Base-by-base conservation (phyloP, 1,140 invertebrate species). In the Drosophila biarmipes region DNA sequence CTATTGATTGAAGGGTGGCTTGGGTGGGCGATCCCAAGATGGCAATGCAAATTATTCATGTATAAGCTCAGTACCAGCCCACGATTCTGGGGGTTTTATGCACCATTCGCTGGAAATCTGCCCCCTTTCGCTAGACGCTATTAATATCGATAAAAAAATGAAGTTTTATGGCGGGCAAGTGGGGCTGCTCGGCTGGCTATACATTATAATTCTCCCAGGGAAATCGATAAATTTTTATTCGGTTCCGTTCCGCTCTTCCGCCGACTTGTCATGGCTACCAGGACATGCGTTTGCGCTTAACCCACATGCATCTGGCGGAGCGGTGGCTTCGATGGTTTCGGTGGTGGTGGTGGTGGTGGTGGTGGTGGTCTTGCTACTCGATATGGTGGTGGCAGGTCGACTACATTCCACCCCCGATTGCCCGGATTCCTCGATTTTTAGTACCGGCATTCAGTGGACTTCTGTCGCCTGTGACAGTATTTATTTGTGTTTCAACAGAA, bases 141-240 rank as follows among this genome's bases (percentile, higher is more conserved):
- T 87, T 87, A 86, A 86, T 81, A 78, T 48, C 45, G 52, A 62
- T 45, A 42, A 27, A 40, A 49, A 75, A 48, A 48, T n/a, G 51
- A 38, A 21, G 43, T 49, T 61, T 43, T 73, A 62, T 62, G 56
- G 48, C 29, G 45, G 37, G 37, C 27, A 55, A 24, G 35, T 29
- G 62, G 38, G 15, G 29, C n/a, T 14, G 53, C 6, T 21, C 58
- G 34, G 8, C 19, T 45, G 43, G 56, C 24, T 64, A 46, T 54
- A 59, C 51, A 69, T 76, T 69, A 55, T 69, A 68, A 54, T 37
- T 68, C 40, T 46, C 11, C 34, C 27, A 71, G 34, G 51, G 64
- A 68, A 87, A 86, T 86, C 81, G 82, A 86, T 86, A 86, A 87
- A 86, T 82, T 86, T 73, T 86, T 78, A 82, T 86, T 78, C 61